Conservation (phyloP, 1,140 invertebrate species). For the Aleiodes sp. region DNA sequence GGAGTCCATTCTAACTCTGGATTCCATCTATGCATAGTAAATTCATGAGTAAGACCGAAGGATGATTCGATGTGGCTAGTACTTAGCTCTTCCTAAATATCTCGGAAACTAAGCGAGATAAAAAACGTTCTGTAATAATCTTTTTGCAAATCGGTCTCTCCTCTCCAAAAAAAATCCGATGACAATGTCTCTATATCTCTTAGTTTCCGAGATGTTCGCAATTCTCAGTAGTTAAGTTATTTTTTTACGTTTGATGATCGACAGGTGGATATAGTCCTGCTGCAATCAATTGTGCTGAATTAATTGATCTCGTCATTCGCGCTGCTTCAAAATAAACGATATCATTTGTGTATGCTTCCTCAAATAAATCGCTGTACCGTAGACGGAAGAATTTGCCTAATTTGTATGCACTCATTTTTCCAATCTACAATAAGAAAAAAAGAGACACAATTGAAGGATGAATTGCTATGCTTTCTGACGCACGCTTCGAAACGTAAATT, state of each 20-base stretch:
- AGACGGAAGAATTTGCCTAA: conserved; percentile 27
- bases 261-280: conserved; percentile 35
- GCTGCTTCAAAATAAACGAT: conserved; percentile 24
- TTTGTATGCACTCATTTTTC: conserved; percentile 29
- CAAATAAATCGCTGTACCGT: conserved; percentile 28
- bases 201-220: too few relatives aligned
- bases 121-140: too few relatives aligned
- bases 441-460: not conserved
- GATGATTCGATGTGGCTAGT: not conserved
- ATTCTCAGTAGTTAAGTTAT: too few relatives aligned
- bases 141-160: too few relatives aligned
- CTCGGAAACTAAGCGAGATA: too few relatives aligned
- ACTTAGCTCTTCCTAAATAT: not conserved
- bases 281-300: conserved; percentile 29
- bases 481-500: too few relatives aligned
- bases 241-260: conserved; percentile 19
- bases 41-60: not conserved
- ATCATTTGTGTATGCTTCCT: conserved; percentile 6
- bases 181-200: too few relatives aligned
- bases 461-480: too few relatives aligned
- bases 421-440: conserved; percentile 25
- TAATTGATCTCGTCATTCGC: conserved; percentile 20
- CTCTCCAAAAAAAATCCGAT: too few relatives aligned
- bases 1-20: conserved; percentile 30
- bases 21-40: conserved; percentile 32